phyloP scores from a whole-genome alignment of 2,797 vertebrate genomes.

The Rhincodon typus region DNA sequence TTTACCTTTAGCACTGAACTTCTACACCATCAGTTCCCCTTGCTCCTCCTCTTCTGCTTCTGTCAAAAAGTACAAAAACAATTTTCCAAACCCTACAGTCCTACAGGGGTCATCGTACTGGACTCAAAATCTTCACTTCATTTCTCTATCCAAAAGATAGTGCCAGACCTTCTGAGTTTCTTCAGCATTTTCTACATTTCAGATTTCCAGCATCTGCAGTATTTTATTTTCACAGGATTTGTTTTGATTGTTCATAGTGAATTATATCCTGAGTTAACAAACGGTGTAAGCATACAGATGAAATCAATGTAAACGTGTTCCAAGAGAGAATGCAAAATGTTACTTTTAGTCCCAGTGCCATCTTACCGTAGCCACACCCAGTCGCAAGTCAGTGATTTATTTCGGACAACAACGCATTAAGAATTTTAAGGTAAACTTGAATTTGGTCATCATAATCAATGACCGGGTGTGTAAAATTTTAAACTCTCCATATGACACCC shows the following conservation, averaged over 20 bases:
- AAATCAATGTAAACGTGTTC: neutral
- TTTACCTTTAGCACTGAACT: no score
- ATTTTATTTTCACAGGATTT: no score
- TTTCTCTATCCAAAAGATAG: no score
- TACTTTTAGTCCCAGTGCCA: neutral
- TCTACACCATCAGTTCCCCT: no score
- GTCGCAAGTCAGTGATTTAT: neutral
- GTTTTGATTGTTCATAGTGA: neutral
- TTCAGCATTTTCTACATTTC: no score
- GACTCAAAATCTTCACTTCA: no score
- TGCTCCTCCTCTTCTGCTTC: no score
- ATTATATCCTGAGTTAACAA: neutral
- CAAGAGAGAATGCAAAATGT: neutral
- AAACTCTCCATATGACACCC: neutral
- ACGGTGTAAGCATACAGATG: neutral
- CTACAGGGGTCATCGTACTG: no score
- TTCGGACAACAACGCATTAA: neutral
- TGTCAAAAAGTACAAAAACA: no score
- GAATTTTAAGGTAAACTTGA: neutral
- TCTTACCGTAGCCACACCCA: neutral
- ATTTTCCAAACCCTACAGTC: no score
- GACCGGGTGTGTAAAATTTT: neutral
- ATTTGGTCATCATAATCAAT: neutral
- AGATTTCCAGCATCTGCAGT: no score
- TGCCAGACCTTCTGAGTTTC: no score